Conservation (phyloP, 2,888 invertebrate genomes). For the Stenolophus ochropezus region DNA sequence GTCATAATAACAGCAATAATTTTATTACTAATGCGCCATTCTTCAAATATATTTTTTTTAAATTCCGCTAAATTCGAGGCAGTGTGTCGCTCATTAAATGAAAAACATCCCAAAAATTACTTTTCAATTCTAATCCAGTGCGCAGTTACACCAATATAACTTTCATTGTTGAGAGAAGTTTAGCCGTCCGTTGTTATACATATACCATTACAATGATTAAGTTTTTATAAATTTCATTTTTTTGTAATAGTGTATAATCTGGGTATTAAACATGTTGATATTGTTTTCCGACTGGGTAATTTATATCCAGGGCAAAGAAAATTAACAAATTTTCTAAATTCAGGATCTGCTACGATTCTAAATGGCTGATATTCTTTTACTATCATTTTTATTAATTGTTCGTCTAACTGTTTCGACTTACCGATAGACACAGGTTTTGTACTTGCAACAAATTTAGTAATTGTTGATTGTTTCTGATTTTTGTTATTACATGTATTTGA, state of each 20-base stretch:
- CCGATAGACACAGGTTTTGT: not conserved
- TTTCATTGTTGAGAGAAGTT: not conserved
- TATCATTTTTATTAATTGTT: not conserved
- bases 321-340: not conserved
- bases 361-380: not conserved
- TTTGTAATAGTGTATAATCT: not conserved
- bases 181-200: too few species aligned
- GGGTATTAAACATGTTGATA: too few species aligned
- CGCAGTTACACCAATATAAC: not conserved
- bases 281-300: too few species aligned
- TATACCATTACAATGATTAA: not conserved
- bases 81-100: constrained; percentile 62
- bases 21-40: constrained; percentile 64
- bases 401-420: not conserved
- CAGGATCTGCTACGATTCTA: not conserved
- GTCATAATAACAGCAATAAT: constrained; percentile 65
- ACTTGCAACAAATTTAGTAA: not conserved
- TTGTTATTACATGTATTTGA: too few species aligned
- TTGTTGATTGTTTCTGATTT: not conserved
- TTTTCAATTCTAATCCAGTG: not conserved
- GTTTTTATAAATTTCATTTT: not conserved
- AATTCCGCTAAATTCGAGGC: constrained; percentile 61
- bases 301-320: too few species aligned
- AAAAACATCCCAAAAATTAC: not conserved
- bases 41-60: constrained; percentile 51